Base-by-base conservation (phyloP, 2,888 invertebrate species). In the Aplocera efformata region DNA sequence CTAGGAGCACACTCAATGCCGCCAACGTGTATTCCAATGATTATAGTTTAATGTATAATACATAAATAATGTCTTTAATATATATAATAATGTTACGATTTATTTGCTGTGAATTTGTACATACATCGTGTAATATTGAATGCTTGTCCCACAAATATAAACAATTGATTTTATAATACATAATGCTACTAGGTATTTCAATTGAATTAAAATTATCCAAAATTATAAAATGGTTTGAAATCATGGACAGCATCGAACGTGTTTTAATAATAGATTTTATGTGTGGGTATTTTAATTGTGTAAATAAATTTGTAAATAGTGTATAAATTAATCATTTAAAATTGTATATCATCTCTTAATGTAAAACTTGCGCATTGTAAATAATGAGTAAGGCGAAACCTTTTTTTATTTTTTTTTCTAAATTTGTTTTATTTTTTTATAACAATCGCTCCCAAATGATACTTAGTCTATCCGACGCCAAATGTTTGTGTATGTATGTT, bases 231-330 rank as follows among this genome's bases (percentile, higher is more conserved):
- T 13, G 10, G 35, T 24, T 23, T 20, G 8, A 28, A 20, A 21
- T 10, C 7, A 30, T 26, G 9, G 30, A 10, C 38, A 35, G 31
- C 34, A 20, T 24, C 33, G 36, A 17, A 17, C 2, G 2, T 17
- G 73, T 69, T 72, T 74, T 41, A 59, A 39, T 69, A 17, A 2
- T 17, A 17, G 13, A 3, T 17, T 17, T 17, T 72, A 63, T 68
- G 49, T 65, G 63, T 71, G 56, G 45, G 53, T 70, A 71, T 65
- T 38, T 52, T 33, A 41, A 40, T 53, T 55, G 47, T 63, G 60
- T 81, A 80, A 74, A 81, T 63, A 81, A 54, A 42, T 49, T 34
- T 63, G 61, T 83, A 82, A 75, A 83, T 62, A 81, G 63, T 72
- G 61, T 77, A 74, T 73, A 74, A 61, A 67, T 68, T 56, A 55